Base-by-base conservation (phyloP, 2,113 vertebrate genomes). In the Prinia subflava region DNA sequence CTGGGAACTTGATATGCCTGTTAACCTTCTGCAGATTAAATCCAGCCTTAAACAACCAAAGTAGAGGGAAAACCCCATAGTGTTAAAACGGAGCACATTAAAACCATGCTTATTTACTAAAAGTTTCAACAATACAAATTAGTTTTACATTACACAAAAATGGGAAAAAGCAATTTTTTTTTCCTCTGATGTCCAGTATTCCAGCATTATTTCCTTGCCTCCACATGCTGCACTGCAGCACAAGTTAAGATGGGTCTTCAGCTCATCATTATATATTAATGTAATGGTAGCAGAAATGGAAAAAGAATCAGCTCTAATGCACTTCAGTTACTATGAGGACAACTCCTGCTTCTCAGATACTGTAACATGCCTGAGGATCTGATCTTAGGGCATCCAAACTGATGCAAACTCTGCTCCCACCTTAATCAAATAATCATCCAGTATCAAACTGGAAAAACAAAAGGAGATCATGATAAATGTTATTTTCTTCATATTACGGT, bases 11-110 rank as follows among this genome's bases (percentile, higher is more conserved):
- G 78, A 99, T 98, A 8, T 99, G 99, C 89, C 98, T 98, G 97
- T 99, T 99, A 93, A 99, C 98, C 96, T 99, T 99, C 94, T 98
- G 98, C 37, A 99, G 98, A 95, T 98, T 98, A 98, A 98, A 99
- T 76, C 98, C 98, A 96, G 98, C 98, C 99, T 99, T 95, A 25
- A 96, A 91, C 33, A 89, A 76, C 92, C 73, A 95, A 76, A 67
- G 67, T 5, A 81, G 63, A 94, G 55, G 52, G 47, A 69, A 85
- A 96, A 64, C 30, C 24, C 50, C 77, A 41, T 52, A 35, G 55
- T 7, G 35, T 94, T 94, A 89, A 81, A 76, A 27, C 23, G 9
- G 11, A 63, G 16, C 41, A 63, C n/a, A 63, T n/a, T 60, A 65
- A 79, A 83, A 28, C 30, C 53, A 71, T 4, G 2, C 28, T 60